Evolutionary conservation across 2,797 vertebrate species (phyloP).

Genomic region (Onychomys leucogaster): DNA sequence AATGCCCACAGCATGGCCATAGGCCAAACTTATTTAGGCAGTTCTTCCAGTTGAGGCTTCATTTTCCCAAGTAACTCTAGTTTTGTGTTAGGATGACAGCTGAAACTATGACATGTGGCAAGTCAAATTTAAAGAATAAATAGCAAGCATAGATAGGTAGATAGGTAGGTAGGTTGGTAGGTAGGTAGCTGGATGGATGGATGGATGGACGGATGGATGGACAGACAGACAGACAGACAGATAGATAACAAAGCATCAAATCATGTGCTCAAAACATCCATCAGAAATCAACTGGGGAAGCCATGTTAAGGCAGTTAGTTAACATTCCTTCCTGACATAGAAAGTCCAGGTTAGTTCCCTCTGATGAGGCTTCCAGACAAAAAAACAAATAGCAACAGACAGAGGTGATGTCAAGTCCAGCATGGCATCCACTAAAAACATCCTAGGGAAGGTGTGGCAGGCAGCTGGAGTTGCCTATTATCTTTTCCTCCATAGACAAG

Average conservation of each 20-base stretch:
- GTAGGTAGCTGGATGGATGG: not conserved
- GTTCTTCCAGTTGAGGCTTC: not conserved
- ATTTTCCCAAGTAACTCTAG: too few relatives aligned
- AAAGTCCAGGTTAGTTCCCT: not conserved
- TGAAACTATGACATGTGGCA: not conserved
- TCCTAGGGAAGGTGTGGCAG: not conserved
- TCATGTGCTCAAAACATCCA: not conserved
- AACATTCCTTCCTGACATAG: too few relatives aligned
- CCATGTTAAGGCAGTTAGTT: not conserved
- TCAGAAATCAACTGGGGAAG: not conserved
- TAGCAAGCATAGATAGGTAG: not conserved
- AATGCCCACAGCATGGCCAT: not conserved
- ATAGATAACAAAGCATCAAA: not conserved
- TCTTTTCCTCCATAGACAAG: not conserved
- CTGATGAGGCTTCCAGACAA: not conserved
- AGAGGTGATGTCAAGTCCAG: not conserved
- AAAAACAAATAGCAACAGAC: not conserved
- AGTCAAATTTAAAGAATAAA: not conserved
- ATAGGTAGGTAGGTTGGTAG: rapidly evolving
- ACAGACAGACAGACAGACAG: not conserved
- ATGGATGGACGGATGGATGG: not conserved
- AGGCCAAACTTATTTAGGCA: too few relatives aligned
- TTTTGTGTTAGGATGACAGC: not conserved
- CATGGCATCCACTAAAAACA: not conserved
- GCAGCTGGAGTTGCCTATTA: not conserved